A percentile compares a stretch with the other conserved stretches of the same genome.
phyloP scores from a whole-genome alignment of 2,888 invertebrate species.

The Clostera curtula region DNA sequence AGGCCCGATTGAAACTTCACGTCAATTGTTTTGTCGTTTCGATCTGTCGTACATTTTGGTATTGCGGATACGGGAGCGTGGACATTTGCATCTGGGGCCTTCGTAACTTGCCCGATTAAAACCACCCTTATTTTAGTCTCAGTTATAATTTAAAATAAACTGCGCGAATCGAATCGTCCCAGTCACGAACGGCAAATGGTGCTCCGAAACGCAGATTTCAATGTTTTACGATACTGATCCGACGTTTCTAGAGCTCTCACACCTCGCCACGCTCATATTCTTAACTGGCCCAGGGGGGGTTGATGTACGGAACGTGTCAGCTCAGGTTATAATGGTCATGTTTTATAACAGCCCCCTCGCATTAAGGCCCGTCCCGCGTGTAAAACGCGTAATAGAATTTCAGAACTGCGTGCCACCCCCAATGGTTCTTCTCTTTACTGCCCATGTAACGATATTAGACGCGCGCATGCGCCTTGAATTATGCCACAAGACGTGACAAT shows the following conservation, averaged over 20 bases:
- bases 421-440: constrained; percentile 42
- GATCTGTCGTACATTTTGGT: too few relatives aligned
- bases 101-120: constrained; percentile 34
- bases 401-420: constrained; percentile 53
- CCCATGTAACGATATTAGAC: constrained; percentile 63
- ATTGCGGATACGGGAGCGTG: too few relatives aligned
- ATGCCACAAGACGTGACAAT: constrained; percentile 35
- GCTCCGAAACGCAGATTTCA: constrained; percentile 52
- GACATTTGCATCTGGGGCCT: constrained; percentile 23
- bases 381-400: constrained; percentile 73
- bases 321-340: constrained; percentile 55
- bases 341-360: constrained; percentile 55
- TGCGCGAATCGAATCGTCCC: constrained; percentile 63
- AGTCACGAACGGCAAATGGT: constrained; percentile 17
- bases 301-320: constrained; percentile 40
- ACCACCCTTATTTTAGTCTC: constrained; percentile 35
- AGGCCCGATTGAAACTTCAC: too few relatives aligned
- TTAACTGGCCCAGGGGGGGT: constrained; percentile 23
- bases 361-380: constrained; percentile 61
- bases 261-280: constrained; percentile 26
- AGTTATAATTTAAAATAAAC: constrained; percentile 70
- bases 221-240: constrained; percentile 45
- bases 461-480: constrained; percentile 52
- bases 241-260: constrained; percentile 29
- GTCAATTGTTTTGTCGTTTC: too few relatives aligned